Evolutionary conservation across 2,888 invertebrate species (phyloP).

Genomic region (Hydraecia micacea): DNA sequence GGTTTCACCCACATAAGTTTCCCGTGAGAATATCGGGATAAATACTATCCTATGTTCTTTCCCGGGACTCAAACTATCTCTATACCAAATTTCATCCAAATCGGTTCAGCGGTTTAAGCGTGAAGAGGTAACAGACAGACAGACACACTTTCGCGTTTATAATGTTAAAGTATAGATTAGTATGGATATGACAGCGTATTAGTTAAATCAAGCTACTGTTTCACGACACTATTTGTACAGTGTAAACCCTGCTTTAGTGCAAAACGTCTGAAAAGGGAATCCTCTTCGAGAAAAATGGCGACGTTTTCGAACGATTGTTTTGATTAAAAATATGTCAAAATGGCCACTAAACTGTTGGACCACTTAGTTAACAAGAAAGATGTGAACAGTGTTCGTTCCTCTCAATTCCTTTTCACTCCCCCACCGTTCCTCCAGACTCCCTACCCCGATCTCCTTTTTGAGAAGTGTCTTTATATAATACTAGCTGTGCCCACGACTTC

Average conservation of each 20-base stretch:
- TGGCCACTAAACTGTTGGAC: constrained; percentile 28
- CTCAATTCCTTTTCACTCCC: background rate
- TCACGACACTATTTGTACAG: background rate
- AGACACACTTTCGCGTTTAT: no score
- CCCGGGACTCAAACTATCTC: no score
- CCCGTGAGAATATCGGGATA: no score
- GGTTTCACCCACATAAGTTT: no score
- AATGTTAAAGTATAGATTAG: no score
- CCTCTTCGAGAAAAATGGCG: constrained; percentile 20
- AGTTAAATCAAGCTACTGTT: background rate
- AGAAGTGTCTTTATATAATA: constrained; percentile 20
- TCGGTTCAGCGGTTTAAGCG: no score
- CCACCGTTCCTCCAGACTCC: background rate
- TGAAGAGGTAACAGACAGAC: no score
- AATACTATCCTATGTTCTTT: no score
- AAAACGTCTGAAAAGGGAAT: constrained; percentile 18
- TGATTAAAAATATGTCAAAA: constrained; percentile 54
- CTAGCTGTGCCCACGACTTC: no score
- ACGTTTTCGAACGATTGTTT: constrained; percentile 44
- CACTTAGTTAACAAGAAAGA: constrained; percentile 50
- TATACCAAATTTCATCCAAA: no score
- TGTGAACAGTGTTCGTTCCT: constrained; percentile 14
- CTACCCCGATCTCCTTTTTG: background rate
- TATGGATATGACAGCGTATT: background rate
- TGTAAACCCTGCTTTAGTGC: background rate